phyloP scores from a whole-genome alignment of 2,113 vertebrate genomes.

The Gambusia affinis region DNA sequence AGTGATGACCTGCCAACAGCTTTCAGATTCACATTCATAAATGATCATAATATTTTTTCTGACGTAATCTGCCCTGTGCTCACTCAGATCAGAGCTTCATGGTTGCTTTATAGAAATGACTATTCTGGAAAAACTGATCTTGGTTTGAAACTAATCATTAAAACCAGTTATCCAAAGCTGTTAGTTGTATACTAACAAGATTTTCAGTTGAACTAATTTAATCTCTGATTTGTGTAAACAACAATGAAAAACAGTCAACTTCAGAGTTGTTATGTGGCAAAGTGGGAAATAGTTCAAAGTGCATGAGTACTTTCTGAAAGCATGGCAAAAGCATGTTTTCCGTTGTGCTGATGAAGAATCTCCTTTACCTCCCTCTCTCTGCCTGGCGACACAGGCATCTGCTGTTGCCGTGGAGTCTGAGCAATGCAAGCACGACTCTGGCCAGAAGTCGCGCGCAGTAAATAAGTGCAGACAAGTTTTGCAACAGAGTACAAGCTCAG shows the following conservation, averaged over 20 bases:
- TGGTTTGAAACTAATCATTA: not conserved
- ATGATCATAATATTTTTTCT: no score
- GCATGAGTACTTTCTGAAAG: not conserved
- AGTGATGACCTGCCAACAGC: not conserved
- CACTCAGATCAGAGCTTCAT: not conserved
- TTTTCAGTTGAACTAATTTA: no score
- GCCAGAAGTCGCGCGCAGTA: slow-evolving; percentile 27
- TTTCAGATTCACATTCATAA: no score
- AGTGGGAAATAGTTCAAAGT: not conserved
- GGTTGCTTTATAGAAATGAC: not conserved
- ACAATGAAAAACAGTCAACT: not conserved
- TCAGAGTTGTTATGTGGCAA: not conserved
- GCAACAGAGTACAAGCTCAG: slow-evolving; percentile 7
- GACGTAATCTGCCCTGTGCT: slow-evolving; percentile 23
- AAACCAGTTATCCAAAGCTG: not conserved
- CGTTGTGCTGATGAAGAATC: not conserved
- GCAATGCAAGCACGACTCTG: slow-evolving; percentile 20
- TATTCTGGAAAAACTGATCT: not conserved
- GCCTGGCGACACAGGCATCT: slow-evolving; percentile 22
- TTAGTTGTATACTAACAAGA: not conserved
- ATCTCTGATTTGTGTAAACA: no score
- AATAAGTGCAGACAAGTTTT: slow-evolving; percentile 35
- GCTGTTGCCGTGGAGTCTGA: slow-evolving; percentile 43
- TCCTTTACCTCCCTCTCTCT: slow-evolving; percentile 7
- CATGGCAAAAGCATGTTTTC: not conserved